These are phyloP conservation scores for Embiotoca jacksoni DNA, from an alignment of 2,113 vertebrate genomes.

Conservation along the genomic window DNA sequence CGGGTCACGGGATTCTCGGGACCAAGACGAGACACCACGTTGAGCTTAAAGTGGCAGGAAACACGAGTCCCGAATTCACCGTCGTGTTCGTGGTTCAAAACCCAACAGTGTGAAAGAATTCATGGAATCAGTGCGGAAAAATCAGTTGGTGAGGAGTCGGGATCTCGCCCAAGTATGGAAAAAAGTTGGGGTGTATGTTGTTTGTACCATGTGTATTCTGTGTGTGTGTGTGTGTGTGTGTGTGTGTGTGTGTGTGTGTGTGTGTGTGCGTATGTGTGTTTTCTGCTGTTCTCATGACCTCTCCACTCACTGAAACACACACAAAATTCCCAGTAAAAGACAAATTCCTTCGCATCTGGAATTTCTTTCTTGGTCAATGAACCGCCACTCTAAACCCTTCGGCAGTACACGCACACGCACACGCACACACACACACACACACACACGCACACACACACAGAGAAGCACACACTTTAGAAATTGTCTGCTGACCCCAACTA, in stretches of 20 bases:
- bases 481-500: conserved; percentile 61
- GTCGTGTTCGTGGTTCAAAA: neutral
- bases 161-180: conserved; percentile 1
- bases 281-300: conserved; percentile 81
- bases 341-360: conserved; percentile 74
- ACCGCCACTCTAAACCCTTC: conserved; percentile 41
- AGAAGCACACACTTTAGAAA: conserved; percentile 42
- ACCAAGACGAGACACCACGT: neutral
- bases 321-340: conserved; percentile 66
- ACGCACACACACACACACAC: conserved; percentile 20
- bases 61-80: neutral
- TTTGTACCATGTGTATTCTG: neutral
- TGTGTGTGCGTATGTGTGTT: conserved; percentile 28
- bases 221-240: conserved; percentile 10
- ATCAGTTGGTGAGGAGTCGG: neutral
- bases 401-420: conserved; percentile 39
- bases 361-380: conserved; percentile 67
- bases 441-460: conserved; percentile 44
- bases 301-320: conserved; percentile 44
- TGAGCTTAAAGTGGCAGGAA: too few relatives aligned
- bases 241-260: conserved; percentile 35
- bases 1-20: neutral
- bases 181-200: neutral
- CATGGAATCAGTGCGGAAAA: neutral
- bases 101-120: neutral